Conservation (phyloP, 2,113 vertebrate species). For the Ia io region DNA sequence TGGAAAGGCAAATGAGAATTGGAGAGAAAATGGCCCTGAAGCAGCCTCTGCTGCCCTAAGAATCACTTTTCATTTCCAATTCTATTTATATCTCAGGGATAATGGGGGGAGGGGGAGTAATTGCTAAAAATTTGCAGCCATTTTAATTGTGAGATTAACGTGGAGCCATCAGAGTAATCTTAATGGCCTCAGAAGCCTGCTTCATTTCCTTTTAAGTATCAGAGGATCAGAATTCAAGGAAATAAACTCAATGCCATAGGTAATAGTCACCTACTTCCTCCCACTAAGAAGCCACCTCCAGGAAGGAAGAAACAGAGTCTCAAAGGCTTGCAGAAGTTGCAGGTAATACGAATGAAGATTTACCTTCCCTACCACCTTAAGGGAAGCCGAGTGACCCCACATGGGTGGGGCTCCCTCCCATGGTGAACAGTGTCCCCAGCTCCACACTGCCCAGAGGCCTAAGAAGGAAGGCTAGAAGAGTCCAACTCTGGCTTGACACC, state of each 20-base stretch:
- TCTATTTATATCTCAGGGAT: conserved; percentile 24
- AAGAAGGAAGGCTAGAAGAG: background rate
- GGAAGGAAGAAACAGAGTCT: background rate
- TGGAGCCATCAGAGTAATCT: background rate
- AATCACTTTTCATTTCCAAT: conserved; percentile 6
- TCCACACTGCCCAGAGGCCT: background rate
- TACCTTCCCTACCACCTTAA: background rate
- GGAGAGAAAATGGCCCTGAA: background rate
- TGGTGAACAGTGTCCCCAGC: background rate
- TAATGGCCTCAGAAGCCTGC: background rate
- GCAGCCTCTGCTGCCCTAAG: background rate
- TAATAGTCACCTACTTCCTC: background rate
- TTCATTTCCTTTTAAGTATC: background rate
- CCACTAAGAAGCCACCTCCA: background rate
- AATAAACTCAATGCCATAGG: background rate
- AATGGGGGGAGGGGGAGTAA: background rate
- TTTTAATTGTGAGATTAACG: background rate
- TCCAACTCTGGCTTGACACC: background rate
- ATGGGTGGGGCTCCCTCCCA: background rate
- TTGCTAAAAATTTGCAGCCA: background rate
- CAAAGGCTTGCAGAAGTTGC: background rate
- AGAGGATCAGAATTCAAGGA: background rate
- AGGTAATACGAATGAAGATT: background rate
- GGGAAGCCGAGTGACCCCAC: background rate
- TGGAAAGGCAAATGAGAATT: conserved; percentile 4